These are phyloP conservation scores for Grammomys surdaster DNA, from an alignment of 2,113 vertebrate species.

Conservation along the genomic window DNA sequence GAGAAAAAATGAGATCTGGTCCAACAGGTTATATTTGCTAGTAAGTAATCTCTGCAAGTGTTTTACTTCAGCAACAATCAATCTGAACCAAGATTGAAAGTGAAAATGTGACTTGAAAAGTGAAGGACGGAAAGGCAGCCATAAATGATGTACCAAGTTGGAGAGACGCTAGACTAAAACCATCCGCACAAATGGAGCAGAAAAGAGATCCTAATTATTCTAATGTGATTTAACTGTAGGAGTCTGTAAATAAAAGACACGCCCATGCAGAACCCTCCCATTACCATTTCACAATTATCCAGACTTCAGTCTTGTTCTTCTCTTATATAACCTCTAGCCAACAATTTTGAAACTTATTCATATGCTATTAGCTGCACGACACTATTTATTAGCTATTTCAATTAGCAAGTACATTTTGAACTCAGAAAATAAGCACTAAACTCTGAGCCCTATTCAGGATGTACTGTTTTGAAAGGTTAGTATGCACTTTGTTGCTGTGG, in stretches of 20 bases:
- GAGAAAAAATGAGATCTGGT: conserved; percentile 70
- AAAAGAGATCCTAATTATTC: conserved; percentile 22
- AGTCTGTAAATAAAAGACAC: conserved; percentile 30
- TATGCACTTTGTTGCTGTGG: background rate
- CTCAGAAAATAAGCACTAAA: conserved; percentile 61
- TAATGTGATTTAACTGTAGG: conserved; percentile 32
- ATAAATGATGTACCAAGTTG: conserved; percentile 22
- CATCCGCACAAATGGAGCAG: conserved; percentile 15
- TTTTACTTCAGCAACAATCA: conserved; percentile 74
- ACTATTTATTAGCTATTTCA: conserved; percentile 60
- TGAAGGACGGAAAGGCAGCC: conserved; percentile 52
- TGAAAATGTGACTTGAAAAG: conserved; percentile 68
- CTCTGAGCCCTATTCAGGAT: background rate
- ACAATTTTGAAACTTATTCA: conserved; percentile 55
- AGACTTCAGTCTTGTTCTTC: background rate
- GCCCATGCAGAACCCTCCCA: background rate
- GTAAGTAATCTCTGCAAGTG: conserved; percentile 61
- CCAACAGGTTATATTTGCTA: conserved; percentile 70
- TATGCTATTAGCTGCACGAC: conserved; percentile 14
- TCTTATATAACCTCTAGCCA: conserved; percentile 20
- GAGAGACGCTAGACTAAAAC: conserved; percentile 58
- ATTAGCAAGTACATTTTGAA: conserved; percentile 41
- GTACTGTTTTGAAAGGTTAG: conserved; percentile 50
- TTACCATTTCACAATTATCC: conserved; percentile 51
- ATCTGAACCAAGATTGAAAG: conserved; percentile 73